These are phyloP conservation scores for Pandion haliaetus DNA, from an alignment of 2,113 vertebrate genomes.

Conservation along the genomic window DNA sequence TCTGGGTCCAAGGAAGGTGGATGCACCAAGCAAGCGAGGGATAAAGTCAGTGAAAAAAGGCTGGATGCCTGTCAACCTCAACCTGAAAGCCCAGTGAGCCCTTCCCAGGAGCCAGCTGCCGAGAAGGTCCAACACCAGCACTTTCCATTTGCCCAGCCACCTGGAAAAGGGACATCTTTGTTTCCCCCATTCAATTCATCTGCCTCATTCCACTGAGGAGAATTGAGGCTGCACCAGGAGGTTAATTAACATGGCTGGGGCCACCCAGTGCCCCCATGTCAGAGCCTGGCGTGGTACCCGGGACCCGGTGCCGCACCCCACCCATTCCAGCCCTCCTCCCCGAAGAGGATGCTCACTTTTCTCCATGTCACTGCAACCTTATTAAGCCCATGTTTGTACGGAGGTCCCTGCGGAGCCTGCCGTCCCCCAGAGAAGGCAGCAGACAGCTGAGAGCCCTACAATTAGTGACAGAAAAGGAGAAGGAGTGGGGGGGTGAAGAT, in stretches of 20 bases:
- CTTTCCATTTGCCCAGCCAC: neutral
- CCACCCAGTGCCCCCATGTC: rapidly evolving
- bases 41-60: neutral
- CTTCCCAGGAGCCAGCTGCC: neutral
- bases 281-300: neutral
- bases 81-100: neutral
- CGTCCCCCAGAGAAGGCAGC: neutral
- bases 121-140: neutral
- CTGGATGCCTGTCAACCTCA: neutral
- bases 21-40: neutral
- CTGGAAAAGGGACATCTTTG: neutral
- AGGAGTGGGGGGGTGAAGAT: conserved; percentile 21
- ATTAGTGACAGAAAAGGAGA: conserved; percentile 45
- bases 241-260: neutral
- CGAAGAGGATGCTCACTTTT: conserved; percentile 13
- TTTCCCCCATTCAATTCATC: neutral
- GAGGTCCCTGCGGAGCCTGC: conserved; percentile 23
- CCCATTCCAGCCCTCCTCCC: neutral
- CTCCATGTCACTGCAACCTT: neutral
- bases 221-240: neutral
- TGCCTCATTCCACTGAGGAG: neutral
- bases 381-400: neutral
- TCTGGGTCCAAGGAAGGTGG: neutral
- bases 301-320: rapidly evolving
- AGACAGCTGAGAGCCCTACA: conserved; percentile 52